These are phyloP conservation scores for Tachina lurida DNA, from an alignment of 2,888 invertebrate genomes.

Conservation along the genomic window DNA sequence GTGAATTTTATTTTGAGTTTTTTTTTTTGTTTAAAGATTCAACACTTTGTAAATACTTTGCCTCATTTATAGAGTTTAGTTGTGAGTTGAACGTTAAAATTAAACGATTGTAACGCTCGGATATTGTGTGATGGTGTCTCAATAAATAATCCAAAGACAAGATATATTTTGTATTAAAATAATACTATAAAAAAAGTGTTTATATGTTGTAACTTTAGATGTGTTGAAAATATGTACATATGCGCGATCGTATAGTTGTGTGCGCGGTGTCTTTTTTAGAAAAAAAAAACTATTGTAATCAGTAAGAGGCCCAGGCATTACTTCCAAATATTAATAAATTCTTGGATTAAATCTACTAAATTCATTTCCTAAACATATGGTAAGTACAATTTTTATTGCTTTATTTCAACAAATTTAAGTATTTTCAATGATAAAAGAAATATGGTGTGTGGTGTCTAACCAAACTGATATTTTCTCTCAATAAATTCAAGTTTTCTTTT, in stretches of 20 bases:
- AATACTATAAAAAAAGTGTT: slow-evolving; percentile 50
- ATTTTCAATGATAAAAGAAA: slow-evolving; percentile 1
- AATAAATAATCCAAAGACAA: slow-evolving; percentile 28
- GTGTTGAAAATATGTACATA: slow-evolving; percentile 39
- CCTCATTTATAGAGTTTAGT: slow-evolving; percentile 65
- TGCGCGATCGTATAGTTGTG: slow-evolving; percentile 30
- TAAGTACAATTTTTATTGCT: slow-evolving; percentile 53
- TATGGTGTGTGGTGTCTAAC: slow-evolving; percentile 7
- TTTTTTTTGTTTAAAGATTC: slow-evolving; percentile 45
- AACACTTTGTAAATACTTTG: slow-evolving; percentile 55
- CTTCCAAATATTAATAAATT: slow-evolving; percentile 35
- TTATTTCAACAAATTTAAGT: slow-evolving; percentile 9
- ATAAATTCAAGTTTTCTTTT: slow-evolving; percentile 36
- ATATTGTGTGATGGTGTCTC: slow-evolving; percentile 2
- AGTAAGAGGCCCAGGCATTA: slow-evolving; percentile 64
- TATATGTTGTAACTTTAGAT: slow-evolving; percentile 59
- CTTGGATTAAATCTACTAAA: background rate
- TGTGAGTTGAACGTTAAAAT: slow-evolving; percentile 61
- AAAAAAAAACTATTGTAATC: slow-evolving; percentile 46
- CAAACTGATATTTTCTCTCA: background rate
- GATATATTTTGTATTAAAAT: slow-evolving; percentile 38
- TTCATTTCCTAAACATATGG: slow-evolving; percentile 44
- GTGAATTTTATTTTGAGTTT: slow-evolving; percentile 13
- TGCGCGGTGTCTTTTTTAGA: slow-evolving; percentile 28
- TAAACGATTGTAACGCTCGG: slow-evolving; percentile 39